Percentiles rank a stretch among this genome's conserved stretches.
Evolutionary conservation across 1,140 invertebrate species (phyloP).

Genomic region (Oncopeltus fasciatus): DNA sequence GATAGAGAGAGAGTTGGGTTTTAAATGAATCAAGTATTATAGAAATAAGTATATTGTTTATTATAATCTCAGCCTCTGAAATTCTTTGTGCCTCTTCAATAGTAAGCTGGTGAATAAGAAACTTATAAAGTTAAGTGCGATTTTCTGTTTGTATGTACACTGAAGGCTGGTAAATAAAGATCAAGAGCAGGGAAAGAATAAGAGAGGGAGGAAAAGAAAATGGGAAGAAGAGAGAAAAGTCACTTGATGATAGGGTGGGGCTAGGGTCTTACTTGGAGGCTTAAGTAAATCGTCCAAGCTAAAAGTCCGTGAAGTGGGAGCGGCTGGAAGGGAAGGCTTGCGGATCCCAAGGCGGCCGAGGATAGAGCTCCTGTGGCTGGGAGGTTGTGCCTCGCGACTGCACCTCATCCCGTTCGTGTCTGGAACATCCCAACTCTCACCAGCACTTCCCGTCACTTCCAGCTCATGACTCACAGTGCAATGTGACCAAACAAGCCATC

Average conservation of each 20-base stretch:
- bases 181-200: constrained; percentile 21
- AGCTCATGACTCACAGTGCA: no score
- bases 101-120: no score
- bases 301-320: constrained; percentile 50
- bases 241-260: no score
- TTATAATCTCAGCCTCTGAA: no score
- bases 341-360: constrained; percentile 61
- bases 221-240: constrained; percentile 11
- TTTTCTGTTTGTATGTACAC: neutral
- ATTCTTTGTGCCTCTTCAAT: no score
- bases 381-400: constrained; percentile 22
- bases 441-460: constrained; percentile 19
- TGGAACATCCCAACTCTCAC: neutral
- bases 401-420: neutral
- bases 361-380: constrained; percentile 38
- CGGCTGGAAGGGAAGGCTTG: constrained; percentile 54
- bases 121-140: neutral
- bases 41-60: no score
- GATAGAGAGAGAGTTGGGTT: no score
- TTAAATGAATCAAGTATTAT: no score
- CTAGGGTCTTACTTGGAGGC: constrained; percentile 51
- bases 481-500: no score
- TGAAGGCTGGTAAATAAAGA: neutral
- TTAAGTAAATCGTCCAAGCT: constrained; percentile 68
- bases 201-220: constrained; percentile 14